These are phyloP conservation scores for Phrynocephalus vlangalii DNA, from an alignment of 2,797 vertebrate genomes.

Conservation along the genomic window DNA sequence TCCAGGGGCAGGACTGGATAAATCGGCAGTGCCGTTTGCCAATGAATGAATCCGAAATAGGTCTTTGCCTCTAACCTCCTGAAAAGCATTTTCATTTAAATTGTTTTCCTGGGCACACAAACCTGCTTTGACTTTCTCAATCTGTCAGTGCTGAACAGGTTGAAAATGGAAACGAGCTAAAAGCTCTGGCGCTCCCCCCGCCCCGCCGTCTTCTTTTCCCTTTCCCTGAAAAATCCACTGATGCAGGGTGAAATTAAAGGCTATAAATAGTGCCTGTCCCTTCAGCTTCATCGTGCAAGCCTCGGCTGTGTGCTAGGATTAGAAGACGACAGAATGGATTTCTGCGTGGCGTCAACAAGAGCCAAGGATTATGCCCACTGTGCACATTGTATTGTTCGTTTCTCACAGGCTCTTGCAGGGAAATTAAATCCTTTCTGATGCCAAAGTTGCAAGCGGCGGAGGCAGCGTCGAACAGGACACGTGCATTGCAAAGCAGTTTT, in stretches of 20 bases:
- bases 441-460: constrained; percentile 66
- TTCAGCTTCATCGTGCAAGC: constrained; percentile 78
- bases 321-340: constrained; percentile 79
- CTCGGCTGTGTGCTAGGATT: constrained; percentile 79
- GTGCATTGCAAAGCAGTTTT: constrained; percentile 61
- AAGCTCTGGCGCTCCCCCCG: constrained; percentile 47
- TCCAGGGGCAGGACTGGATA: constrained; percentile 57
- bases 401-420: constrained; percentile 62
- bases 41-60: background rate
- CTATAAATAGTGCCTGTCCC: constrained; percentile 83
- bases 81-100: constrained; percentile 46
- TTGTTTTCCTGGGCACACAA: constrained; percentile 56
- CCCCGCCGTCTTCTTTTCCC: constrained; percentile 25
- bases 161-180: constrained; percentile 72
- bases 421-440: constrained; percentile 72
- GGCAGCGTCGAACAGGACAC: constrained; percentile 45
- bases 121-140: constrained; percentile 63
- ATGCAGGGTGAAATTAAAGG: constrained; percentile 77
- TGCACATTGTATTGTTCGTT: constrained; percentile 72
- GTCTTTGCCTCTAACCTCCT: fast-evolving
- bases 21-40: constrained; percentile 1
- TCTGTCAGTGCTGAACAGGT: constrained; percentile 71
- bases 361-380: constrained; percentile 78
- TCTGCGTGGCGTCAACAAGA: constrained; percentile 80
- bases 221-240: constrained; percentile 74